Percentiles rank a stretch among this genome's conserved stretches.
phyloP scores from a whole-genome alignment of 1,140 invertebrate genomes.

The Ganaspis sp. region DNA sequence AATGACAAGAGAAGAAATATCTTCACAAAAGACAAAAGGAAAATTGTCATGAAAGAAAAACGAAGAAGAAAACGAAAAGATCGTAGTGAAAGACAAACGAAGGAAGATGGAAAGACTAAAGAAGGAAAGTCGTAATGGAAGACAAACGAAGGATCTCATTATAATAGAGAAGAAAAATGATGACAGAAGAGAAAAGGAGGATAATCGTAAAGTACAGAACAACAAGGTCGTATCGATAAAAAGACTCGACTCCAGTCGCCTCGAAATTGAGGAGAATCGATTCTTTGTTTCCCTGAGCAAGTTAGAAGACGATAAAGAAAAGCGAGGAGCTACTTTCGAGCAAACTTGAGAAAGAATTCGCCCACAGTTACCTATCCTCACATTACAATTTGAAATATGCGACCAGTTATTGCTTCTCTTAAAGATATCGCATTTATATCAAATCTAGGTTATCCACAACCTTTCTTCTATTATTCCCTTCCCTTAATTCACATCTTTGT shows the following conservation, averaged over 20 bases:
- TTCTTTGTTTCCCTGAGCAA: constrained; percentile 3
- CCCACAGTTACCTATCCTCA: neutral
- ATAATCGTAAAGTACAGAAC: neutral
- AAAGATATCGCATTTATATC: constrained; percentile 5
- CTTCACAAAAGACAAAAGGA: no score
- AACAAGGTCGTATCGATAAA: neutral
- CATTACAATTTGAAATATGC: constrained; percentile 10
- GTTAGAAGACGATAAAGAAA: neutral
- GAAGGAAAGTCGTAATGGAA: no score
- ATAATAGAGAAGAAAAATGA: no score
- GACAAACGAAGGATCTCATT: no score
- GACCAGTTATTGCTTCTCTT: constrained; percentile 8
- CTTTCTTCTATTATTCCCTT: neutral
- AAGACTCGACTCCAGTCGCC: neutral
- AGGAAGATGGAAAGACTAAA: no score
- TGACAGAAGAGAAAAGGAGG: no score
- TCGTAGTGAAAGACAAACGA: no score
- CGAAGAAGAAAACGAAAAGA: no score
- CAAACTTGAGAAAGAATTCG: constrained; percentile 9
- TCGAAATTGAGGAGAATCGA: neutral
- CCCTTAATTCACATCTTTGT: neutral
- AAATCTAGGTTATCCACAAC: neutral
- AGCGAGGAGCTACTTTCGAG: neutral
- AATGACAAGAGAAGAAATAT: no score
- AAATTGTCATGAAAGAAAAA: no score